These are phyloP conservation scores for Sycophila sp. DNA, from an alignment of 1,140 invertebrate genomes.

Conservation along the genomic window DNA sequence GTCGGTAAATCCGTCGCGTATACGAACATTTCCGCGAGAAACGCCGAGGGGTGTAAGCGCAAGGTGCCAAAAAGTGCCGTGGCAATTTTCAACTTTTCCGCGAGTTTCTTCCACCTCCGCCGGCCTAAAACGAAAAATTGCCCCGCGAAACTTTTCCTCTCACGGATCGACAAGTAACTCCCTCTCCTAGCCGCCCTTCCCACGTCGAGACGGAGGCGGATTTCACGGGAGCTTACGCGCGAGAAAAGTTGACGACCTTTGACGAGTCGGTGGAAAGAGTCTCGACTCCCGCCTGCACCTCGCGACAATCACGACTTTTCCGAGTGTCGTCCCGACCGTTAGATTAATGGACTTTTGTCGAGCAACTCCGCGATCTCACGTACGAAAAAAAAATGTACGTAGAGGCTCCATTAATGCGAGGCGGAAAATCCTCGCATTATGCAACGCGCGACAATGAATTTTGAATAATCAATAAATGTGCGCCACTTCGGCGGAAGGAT, in stretches of 20 bases:
- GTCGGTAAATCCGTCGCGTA: background rate
- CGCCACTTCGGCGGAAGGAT: no score
- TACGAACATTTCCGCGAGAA: background rate
- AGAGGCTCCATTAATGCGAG: no score
- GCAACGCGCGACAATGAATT: no score
- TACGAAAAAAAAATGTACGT: no score
- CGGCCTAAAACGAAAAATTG: conserved; percentile 26
- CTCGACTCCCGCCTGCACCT: background rate
- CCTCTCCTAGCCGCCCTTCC: conserved; percentile 5
- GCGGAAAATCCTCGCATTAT: no score
- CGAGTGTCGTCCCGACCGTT: background rate
- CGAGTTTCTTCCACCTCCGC: conserved; percentile 37
- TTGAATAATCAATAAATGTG: no score
- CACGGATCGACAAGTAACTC: conserved; percentile 41
- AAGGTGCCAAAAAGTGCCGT: conserved; percentile 50
- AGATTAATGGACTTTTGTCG: background rate
- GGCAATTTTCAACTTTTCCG: conserved; percentile 62
- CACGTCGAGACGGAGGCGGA: conserved; percentile 4
- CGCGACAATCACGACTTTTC: background rate
- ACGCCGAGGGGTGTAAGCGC: conserved; percentile 40
- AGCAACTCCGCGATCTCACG: background rate
- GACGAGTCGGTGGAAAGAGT: background rate
- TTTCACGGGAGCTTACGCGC: conserved; percentile 6
- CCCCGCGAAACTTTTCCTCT: conserved; percentile 26
- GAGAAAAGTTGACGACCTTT: conserved; percentile 23